Conservation (phyloP, 2,113 vertebrate genomes). For the Mobula hypostoma region DNA sequence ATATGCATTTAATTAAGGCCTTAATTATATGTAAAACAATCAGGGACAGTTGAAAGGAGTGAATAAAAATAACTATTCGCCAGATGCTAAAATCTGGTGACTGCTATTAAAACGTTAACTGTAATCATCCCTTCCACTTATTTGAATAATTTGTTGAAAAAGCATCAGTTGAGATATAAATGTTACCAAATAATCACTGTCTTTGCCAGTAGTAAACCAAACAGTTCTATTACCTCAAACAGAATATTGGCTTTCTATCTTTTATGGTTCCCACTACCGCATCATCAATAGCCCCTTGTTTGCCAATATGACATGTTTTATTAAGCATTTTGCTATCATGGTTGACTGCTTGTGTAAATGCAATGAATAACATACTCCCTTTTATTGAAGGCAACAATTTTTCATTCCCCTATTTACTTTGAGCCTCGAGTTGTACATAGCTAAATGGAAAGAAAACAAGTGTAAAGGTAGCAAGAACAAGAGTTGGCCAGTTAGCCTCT, state of each 20-base stretch:
- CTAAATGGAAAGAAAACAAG: no score
- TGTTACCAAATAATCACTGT: neutral
- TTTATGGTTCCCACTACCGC: neutral
- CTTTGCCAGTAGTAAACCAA: neutral
- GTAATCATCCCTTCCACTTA: neutral
- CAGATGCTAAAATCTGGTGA: neutral
- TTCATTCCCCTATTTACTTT: no score
- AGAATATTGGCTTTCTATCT: neutral
- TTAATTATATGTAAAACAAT: constrained; percentile 17
- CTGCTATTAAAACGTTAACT: neutral
- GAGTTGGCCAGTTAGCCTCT: no score
- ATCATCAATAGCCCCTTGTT: neutral
- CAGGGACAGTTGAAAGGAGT: neutral
- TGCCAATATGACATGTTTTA: neutral
- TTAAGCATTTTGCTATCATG: neutral
- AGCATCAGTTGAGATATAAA: neutral
- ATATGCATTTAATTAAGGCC: neutral
- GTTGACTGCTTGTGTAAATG: neutral
- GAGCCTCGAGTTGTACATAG: no score
- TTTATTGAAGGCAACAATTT: no score
- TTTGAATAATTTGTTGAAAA: neutral
- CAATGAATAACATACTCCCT: neutral
- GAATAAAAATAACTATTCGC: neutral
- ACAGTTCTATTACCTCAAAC: neutral
- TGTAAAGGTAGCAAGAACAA: no score